Percentiles rank a stretch among this genome's conserved stretches.
phyloP scores from a whole-genome alignment of 2,797 vertebrate genomes.

The Sus cebifrons region DNA sequence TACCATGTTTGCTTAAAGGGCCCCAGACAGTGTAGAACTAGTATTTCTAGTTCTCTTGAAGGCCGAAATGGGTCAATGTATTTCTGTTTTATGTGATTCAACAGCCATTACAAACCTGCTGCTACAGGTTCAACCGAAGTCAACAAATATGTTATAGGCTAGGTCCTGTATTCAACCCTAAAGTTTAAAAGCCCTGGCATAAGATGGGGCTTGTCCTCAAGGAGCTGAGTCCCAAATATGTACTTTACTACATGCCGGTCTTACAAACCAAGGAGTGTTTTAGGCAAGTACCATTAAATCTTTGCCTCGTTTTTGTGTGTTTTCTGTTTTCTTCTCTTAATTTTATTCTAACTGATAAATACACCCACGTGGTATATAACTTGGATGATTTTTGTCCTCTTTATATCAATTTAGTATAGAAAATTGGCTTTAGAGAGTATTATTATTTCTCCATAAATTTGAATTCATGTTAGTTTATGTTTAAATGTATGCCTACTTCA shows the following conservation, averaged over 20 bases:
- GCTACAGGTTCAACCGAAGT: background rate
- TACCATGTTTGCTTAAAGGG: background rate
- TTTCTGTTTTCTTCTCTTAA: slow-evolving; percentile 48
- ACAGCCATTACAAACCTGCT: background rate
- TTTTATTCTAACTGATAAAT: slow-evolving; percentile 39
- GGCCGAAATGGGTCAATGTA: background rate
- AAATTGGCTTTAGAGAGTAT: slow-evolving; percentile 8
- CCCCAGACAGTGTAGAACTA: background rate
- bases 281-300: background rate
- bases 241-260: background rate
- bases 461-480: slow-evolving; percentile 19
- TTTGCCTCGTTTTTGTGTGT: background rate
- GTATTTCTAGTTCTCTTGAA: background rate
- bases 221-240: background rate
- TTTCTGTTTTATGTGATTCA: background rate
- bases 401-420: background rate
- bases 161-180: background rate
- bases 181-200: background rate
- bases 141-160: background rate
- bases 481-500: slow-evolving; percentile 10
- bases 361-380: background rate
- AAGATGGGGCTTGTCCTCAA: background rate
- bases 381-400: slow-evolving; percentile 40
- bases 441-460: slow-evolving; percentile 12
- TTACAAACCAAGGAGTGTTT: background rate